Evolutionary conservation across 2,888 invertebrate genomes (phyloP).

Genomic region (Erebia epiphron): DNA sequence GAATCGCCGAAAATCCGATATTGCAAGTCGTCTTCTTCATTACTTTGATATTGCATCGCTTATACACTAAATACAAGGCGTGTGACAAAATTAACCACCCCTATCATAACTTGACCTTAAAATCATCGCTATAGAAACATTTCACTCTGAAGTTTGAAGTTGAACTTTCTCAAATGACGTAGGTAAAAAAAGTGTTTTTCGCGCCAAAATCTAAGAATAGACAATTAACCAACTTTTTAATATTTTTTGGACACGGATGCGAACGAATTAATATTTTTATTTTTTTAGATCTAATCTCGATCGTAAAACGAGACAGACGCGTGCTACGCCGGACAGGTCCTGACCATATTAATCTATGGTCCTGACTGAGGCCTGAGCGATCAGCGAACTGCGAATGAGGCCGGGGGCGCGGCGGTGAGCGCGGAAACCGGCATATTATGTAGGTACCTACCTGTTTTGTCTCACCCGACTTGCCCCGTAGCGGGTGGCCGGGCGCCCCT

Average conservation of each 20-base stretch:
- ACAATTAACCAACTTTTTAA: slow-evolving; percentile 41
- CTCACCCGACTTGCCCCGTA: slow-evolving; percentile 50
- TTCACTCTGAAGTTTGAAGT: slow-evolving; percentile 27
- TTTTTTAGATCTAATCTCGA: slow-evolving; percentile 56
- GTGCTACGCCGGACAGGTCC: slow-evolving; percentile 70
- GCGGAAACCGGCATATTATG: slow-evolving; percentile 49
- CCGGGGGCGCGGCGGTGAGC: slow-evolving; percentile 39
- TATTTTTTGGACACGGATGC: slow-evolving; percentile 38
- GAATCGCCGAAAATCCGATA: slow-evolving; percentile 81
- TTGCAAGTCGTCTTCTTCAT: slow-evolving; percentile 78
- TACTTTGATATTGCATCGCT: slow-evolving; percentile 81
- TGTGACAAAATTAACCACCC: slow-evolving; percentile 71
- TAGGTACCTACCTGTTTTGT: slow-evolving; percentile 38
- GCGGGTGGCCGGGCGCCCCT: no score
- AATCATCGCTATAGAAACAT: slow-evolving; percentile 58
- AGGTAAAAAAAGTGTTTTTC: slow-evolving; percentile 25
- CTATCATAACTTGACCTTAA: slow-evolving; percentile 66
- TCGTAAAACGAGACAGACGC: slow-evolving; percentile 58
- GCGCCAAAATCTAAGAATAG: slow-evolving; percentile 45
- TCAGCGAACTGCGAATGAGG: slow-evolving; percentile 39
- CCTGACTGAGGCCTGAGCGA: no score
- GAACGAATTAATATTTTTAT: slow-evolving; percentile 30
- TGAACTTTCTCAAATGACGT: background rate
- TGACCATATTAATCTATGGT: slow-evolving; percentile 39
- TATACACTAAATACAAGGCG: slow-evolving; percentile 63